A percentile compares a stretch with the other conserved stretches of the same genome.
These are phyloP conservation scores for Acleris emargana DNA, from an alignment of 2,888 invertebrate genomes.

Conservation along the genomic window DNA sequence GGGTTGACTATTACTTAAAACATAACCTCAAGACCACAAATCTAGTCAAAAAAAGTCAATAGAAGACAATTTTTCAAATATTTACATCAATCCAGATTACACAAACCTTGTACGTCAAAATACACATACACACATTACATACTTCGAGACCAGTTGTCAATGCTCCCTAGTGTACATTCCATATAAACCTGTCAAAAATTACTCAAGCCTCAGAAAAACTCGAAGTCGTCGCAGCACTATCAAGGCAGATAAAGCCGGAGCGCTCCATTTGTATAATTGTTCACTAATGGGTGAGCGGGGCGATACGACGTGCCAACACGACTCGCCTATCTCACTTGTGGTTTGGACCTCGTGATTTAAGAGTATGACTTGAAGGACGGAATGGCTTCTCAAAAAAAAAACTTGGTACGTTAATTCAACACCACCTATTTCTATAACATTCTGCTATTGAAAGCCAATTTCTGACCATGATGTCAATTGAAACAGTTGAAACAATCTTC, in stretches of 20 bases:
- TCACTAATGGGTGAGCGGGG: constrained; percentile 58
- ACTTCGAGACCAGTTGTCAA: no score
- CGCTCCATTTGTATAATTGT: constrained; percentile 67
- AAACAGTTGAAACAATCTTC: no score
- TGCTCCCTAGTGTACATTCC: constrained; percentile 4
- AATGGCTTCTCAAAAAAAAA: neutral
- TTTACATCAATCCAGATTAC: neutral
- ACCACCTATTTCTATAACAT: no score
- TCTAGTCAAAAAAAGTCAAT: no score
- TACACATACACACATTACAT: neutral
- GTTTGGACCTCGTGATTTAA: constrained; percentile 24
- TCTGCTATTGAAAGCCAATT: no score
- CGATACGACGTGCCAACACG: constrained; percentile 47
- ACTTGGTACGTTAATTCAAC: neutral
- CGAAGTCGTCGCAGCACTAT: constrained; percentile 48
- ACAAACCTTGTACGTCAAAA: constrained; percentile 20
- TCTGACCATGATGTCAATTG: no score
- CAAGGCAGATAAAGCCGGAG: constrained; percentile 20
- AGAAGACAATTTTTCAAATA: neutral
- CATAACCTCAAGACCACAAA: no score
- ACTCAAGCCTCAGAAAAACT: constrained; percentile 50
- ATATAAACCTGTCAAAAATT: constrained; percentile 25
- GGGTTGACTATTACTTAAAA: no score
- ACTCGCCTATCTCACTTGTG: constrained; percentile 22
- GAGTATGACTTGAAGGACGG: neutral